phyloP scores from a whole-genome alignment of 2,797 vertebrate species.

The Poeciliopsis infans region DNA sequence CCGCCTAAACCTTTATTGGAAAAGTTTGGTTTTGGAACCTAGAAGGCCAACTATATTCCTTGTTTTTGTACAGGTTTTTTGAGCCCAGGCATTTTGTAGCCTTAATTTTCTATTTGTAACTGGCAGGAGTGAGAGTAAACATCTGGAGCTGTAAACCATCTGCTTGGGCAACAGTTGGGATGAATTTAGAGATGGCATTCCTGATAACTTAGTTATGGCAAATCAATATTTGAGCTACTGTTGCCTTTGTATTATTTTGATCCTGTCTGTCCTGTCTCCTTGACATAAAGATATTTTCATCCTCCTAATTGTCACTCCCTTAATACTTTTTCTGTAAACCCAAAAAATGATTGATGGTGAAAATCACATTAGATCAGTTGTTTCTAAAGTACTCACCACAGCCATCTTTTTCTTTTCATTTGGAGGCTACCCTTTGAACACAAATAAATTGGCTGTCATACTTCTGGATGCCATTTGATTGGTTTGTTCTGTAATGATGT shows the following conservation, averaged over 20 bases:
- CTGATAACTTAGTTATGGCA: neutral
- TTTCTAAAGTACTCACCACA: neutral
- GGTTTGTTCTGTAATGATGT: neutral
- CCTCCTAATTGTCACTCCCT: neutral
- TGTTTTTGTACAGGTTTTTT: neutral
- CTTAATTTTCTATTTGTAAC: neutral
- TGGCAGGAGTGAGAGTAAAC: neutral
- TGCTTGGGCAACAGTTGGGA: neutral
- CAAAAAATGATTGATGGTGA: neutral
- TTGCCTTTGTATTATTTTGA: neutral
- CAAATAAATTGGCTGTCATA: neutral
- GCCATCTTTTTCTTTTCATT: neutral
- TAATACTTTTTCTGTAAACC: neutral
- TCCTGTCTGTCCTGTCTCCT: neutral
- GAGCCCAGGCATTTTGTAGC: neutral
- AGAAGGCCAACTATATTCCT: neutral
- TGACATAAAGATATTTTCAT: neutral
- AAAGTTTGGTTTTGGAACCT: too few species aligned
- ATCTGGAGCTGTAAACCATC: neutral
- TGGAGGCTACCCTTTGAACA: neutral
- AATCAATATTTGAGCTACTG: neutral
- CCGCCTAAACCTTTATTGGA: too few species aligned
- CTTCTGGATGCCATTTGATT: neutral
- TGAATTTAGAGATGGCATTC: neutral
- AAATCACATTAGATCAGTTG: neutral